phyloP scores from a whole-genome alignment of 2,888 invertebrate genomes.

The Lathronympha strigana region DNA sequence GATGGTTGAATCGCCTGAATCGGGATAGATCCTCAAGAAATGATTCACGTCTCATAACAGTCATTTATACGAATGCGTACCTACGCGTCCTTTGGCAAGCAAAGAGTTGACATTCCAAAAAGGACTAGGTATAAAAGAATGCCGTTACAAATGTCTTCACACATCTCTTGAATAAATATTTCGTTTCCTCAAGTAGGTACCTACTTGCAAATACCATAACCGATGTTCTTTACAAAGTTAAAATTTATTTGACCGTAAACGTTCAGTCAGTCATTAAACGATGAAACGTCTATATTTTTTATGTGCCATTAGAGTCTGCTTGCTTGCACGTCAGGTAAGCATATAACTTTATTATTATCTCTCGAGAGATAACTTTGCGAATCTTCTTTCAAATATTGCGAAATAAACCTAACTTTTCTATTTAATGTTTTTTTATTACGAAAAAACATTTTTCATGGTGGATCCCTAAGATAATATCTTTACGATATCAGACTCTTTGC shows the following conservation, averaged over 20 bases:
- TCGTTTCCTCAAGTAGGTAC: not conserved
- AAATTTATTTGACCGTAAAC: conserved; percentile 60
- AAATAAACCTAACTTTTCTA: conserved; percentile 52
- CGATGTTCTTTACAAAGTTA: conserved; percentile 49
- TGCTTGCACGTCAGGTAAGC: conserved; percentile 59
- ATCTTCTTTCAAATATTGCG: conserved; percentile 47
- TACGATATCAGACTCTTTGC: conserved; percentile 22
- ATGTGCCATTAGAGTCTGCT: conserved; percentile 66
- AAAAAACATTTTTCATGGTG: conserved; percentile 27
- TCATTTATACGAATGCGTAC: conserved; percentile 2
- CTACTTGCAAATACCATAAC: conserved; percentile 24
- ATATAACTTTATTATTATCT: conserved; percentile 66
- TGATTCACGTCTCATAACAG: conserved; percentile 19
- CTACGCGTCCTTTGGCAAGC: conserved; percentile 20
- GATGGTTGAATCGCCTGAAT: too few relatives aligned
- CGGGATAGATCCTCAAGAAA: too few relatives aligned
- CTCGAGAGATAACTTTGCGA: conserved; percentile 56
- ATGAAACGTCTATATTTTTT: conserved; percentile 68
- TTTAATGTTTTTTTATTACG: conserved; percentile 40
- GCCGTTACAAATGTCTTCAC: conserved; percentile 10
- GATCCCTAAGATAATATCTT: conserved; percentile 33
- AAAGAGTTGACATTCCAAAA: conserved; percentile 6
- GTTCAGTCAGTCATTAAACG: conserved; percentile 60
- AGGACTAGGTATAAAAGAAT: conserved; percentile 12
- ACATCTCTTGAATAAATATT: conserved; percentile 12